phyloP scores from a whole-genome alignment of 2,888 invertebrate species.

The Eupelmus urozonus region DNA sequence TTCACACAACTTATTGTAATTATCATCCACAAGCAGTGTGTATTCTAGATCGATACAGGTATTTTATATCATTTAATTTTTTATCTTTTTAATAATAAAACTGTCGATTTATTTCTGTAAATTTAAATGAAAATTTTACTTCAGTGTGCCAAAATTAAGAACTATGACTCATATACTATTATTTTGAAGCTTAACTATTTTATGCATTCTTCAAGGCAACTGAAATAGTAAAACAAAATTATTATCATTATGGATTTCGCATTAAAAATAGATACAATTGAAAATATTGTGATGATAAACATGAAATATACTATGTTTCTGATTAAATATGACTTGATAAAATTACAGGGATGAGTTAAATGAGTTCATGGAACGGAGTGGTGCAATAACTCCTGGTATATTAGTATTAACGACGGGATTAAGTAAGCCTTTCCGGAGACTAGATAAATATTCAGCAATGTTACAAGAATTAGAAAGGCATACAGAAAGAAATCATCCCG shows the following conservation, averaged over 20 bases:
- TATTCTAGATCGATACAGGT: slow-evolving; percentile 95
- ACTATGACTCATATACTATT: too few species aligned
- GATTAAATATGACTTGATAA: neutral
- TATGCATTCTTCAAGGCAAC: neutral
- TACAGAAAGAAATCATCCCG: slow-evolving; percentile 95
- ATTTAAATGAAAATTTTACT: neutral
- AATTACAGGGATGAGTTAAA: slow-evolving; percentile 86
- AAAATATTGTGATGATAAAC: too few species aligned
- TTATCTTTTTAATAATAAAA: neutral
- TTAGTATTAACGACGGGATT: slow-evolving; percentile 94
- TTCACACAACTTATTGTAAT: slow-evolving; percentile 93
- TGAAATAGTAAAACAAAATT: neutral
- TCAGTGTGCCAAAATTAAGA: neutral
- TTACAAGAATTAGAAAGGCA: slow-evolving; percentile 97
- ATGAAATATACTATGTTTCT: neutral
- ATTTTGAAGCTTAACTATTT: neutral
- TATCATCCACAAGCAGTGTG: slow-evolving; percentile 97
- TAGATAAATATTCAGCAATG: slow-evolving; percentile 96
- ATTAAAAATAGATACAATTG: too few species aligned
- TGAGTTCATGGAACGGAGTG: slow-evolving; percentile 92
- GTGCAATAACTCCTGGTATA: slow-evolving; percentile 91
- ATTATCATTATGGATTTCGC: too few species aligned
- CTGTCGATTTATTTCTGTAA: neutral
- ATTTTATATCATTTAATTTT: slow-evolving; percentile 72
- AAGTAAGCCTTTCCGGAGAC: slow-evolving; percentile 95